A percentile compares a stretch with the other conserved stretches of the same genome.
Conservation (phyloP, 2,797 vertebrate species). For the Pseudochaenichthys georgianus region DNA sequence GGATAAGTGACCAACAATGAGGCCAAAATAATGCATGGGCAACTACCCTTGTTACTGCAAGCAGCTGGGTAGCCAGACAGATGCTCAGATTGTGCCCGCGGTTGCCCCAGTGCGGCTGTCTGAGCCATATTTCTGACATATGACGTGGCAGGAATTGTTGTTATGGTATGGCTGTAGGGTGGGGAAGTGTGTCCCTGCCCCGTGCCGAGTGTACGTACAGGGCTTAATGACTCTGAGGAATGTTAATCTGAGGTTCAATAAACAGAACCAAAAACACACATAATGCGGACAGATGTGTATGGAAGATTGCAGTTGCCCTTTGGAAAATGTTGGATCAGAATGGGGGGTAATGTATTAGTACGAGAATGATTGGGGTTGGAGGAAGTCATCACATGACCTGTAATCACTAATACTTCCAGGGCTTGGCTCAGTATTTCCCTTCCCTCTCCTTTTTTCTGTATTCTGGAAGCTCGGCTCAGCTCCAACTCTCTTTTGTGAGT, state of each 20-base stretch:
- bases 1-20: conserved; percentile 83
- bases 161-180: conserved; percentile 70
- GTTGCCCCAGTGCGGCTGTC: conserved; percentile 48
- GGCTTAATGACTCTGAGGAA: conserved; percentile 81
- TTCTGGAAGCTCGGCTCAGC: conserved; percentile 55
- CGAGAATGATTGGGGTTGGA: conserved; percentile 31
- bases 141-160: conserved; percentile 73
- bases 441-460: conserved; percentile 48
- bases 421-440: conserved; percentile 50
- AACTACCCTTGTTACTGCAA: conserved; percentile 74
- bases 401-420: conserved; percentile 79
- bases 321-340: conserved; percentile 28
- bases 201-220: conserved; percentile 68
- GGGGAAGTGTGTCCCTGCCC: conserved; percentile 69
- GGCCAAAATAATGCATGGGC: conserved; percentile 77
- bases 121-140: conserved; percentile 43
- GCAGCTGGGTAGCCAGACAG: conserved; percentile 76
- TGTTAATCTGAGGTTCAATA: conserved; percentile 85
- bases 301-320: conserved; percentile 64
- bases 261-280: conserved; percentile 74
- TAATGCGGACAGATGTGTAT: conserved; percentile 79
- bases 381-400: conserved; percentile 67
- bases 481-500: conserved; percentile 64
- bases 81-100: conserved; percentile 66
- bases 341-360: conserved; percentile 32